Conservation (phyloP, 2,113 vertebrate genomes). For the Malurus melanocephalus region DNA sequence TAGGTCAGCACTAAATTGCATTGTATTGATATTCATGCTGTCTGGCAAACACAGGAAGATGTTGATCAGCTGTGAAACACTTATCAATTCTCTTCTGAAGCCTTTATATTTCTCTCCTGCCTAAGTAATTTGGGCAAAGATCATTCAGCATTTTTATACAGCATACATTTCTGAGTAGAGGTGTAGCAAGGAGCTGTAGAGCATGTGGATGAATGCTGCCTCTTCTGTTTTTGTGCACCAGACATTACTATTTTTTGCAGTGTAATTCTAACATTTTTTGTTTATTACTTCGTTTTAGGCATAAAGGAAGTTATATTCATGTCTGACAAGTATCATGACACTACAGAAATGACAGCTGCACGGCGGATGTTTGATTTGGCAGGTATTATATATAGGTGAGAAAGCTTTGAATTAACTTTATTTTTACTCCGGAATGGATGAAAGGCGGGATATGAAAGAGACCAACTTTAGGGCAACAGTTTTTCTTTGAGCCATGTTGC, state of each 20-base stretch:
- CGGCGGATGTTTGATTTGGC: slow-evolving; percentile 84
- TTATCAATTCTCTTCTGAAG: background rate
- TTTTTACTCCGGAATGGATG: background rate
- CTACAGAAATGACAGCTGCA: slow-evolving; percentile 83
- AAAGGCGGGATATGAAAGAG: background rate
- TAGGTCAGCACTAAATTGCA: background rate
- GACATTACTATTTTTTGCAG: background rate
- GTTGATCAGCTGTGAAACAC: background rate
- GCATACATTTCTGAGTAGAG: background rate
- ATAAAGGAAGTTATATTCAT: slow-evolving; percentile 91
- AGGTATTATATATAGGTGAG: slow-evolving; percentile 81
- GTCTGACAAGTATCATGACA: slow-evolving; percentile 92
- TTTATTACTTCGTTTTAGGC: slow-evolving; percentile 68
- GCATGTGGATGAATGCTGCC: background rate
- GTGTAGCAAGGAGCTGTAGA: background rate
- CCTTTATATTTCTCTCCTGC: background rate
- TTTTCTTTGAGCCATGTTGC: background rate
- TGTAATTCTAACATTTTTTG: background rate
- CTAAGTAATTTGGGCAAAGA: background rate
- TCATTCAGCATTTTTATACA: background rate
- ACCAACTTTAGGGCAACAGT: background rate
- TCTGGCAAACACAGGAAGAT: background rate
- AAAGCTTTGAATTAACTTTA: background rate
- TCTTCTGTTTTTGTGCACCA: background rate
- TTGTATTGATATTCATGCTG: background rate